These are phyloP conservation scores for Acanthosepion esculentum DNA, from an alignment of 2,888 invertebrate genomes.

Conservation along the genomic window DNA sequence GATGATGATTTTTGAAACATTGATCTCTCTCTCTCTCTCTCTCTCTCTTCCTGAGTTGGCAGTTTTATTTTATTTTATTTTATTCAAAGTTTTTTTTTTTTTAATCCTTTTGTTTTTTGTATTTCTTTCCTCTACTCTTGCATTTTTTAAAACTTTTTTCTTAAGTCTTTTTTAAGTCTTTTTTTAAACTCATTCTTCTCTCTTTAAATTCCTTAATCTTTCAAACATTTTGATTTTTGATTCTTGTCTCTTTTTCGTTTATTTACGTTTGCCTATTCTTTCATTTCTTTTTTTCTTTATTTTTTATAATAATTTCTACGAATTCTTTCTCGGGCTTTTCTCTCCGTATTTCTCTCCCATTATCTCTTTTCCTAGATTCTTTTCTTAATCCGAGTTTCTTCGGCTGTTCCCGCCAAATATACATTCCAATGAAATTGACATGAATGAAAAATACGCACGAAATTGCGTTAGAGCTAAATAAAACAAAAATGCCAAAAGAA, in stretches of 20 bases:
- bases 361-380: not conserved
- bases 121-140: not conserved
- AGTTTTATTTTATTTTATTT: not conserved
- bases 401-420: no score
- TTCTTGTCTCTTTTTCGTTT: not conserved
- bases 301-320: not conserved
- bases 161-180: no score
- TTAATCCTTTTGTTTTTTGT: not conserved
- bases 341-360: not conserved
- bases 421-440: no score
- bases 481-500: no score
- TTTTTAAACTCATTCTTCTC: not conserved
- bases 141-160: not conserved
- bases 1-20: not conserved
- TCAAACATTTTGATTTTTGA: rapidly evolving
- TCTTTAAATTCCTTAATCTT: not conserved
- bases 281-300: not conserved
- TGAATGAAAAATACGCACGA: no score
- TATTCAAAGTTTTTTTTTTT: not conserved
- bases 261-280: not conserved
- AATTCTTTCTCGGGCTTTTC: not conserved
- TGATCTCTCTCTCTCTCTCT: not conserved
- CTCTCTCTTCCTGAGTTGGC: not conserved
- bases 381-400: no score
- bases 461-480: no score